Base-by-base conservation (phyloP, 2,888 invertebrate genomes). In the Laothoe populi region DNA sequence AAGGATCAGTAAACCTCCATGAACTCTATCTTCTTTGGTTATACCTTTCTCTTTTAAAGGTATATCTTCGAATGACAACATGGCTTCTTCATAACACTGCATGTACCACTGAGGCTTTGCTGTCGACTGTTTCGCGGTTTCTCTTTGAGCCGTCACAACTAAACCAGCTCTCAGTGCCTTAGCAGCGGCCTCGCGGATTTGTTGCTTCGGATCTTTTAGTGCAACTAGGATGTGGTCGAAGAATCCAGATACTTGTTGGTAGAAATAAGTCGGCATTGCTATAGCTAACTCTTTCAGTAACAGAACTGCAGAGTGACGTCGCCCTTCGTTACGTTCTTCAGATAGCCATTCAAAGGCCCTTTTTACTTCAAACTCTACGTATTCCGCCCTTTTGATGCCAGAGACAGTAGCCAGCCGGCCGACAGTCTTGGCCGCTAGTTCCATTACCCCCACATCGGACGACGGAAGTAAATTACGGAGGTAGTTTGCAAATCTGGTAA, bases 351-450 rank as follows among this genome's bases (percentile, higher is more conserved):
- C 99, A 83, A 98, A 97, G 0, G 99, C 98, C 78, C 97, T 94
- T 84, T 98, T 98, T 1, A 99, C 98, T 90, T 99, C 99, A 92
- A 98, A 98, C 78, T 99, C 99, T n/a, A 99, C 98, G 83, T 99
- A 98, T 81, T 99, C 98, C 0, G 98, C 97, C 35, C 99, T 97
- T 84, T 98, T 98, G 0, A 98, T 98, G 13, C 99, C 99, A 0
- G 97, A 97, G 19, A 97, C 96, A 23, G 98, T 94, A 1, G 99
- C 99, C 61, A 99, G 91, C 71, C 97, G 97, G 0, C 99, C 99
- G 70, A 99, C 96, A 4, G 99, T 99, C 82, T 98, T 97, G 1
- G 99, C 98, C 3, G 99, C 98, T 71, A 99, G 93, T 90, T 99
- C 98, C 97, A 99, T 98, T 0, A 99, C 98, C 16, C 96, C 96